A percentile compares a stretch with the other conserved stretches of the same genome.
Evolutionary conservation across 2,113 vertebrate species (phyloP).

Genomic region (Pseudorectes ferrugineus): DNA sequence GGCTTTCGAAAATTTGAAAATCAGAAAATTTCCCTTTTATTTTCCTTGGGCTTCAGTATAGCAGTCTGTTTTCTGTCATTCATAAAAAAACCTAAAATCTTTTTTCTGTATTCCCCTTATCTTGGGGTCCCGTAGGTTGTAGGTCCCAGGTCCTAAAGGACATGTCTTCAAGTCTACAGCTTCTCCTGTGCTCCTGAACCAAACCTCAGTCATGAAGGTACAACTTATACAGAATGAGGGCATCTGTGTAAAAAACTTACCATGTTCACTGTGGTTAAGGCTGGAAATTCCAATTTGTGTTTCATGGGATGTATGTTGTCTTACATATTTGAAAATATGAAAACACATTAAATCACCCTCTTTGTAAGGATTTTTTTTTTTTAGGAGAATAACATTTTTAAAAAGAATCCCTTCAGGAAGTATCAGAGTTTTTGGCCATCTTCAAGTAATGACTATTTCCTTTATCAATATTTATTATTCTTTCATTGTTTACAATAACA

Average conservation of each 20-base stretch:
- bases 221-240: neutral
- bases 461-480: neutral
- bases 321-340: neutral
- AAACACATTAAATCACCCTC: neutral
- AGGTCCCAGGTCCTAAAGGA: neutral
- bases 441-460: neutral
- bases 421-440: neutral
- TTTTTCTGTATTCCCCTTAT: neutral
- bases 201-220: neutral
- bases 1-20: neutral
- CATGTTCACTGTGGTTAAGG: neutral
- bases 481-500: neutral
- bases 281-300: neutral
- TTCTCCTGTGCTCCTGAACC: neutral
- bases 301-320: neutral
- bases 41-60: neutral
- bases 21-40: neutral
- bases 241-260: neutral
- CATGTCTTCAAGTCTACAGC: neutral
- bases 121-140: fast-evolving
- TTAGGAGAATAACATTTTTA: neutral
- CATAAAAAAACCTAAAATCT: neutral
- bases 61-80: neutral
- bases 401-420: neutral
- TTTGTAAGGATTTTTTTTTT: neutral